These are phyloP conservation scores for Silvanus unidentatus DNA, from an alignment of 2,888 invertebrate genomes.

Conservation along the genomic window DNA sequence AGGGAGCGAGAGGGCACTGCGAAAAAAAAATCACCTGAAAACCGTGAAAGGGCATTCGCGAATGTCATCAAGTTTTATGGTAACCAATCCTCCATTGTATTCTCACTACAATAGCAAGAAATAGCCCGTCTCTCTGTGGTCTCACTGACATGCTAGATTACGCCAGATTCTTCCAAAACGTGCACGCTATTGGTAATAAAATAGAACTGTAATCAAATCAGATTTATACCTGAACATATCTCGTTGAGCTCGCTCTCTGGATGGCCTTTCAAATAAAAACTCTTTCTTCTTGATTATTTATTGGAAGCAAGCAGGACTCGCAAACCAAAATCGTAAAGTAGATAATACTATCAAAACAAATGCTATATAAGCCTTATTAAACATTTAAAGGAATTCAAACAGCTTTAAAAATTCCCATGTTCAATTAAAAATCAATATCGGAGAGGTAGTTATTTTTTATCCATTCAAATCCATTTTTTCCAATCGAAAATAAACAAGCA, in stretches of 20 bases:
- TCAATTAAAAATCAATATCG: too few relatives aligned
- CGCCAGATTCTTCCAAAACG: constrained; percentile 27
- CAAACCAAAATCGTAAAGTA: constrained; percentile 1
- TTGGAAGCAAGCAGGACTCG: background rate
- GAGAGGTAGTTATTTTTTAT: too few relatives aligned
- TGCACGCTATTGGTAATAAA: constrained; percentile 30
- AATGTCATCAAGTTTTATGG: constrained; percentile 30
- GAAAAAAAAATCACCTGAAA: constrained; percentile 4
- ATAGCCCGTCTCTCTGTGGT: constrained; percentile 25
- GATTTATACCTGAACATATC: constrained; percentile 32
- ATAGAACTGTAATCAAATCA: constrained; percentile 31
- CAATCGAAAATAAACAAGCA: too few relatives aligned
- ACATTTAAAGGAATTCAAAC: too few relatives aligned
- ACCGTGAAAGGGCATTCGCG: constrained; percentile 4
- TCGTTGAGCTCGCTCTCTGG: constrained; percentile 9
- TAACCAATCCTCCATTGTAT: constrained; percentile 29
- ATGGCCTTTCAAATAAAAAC: constrained; percentile 5
- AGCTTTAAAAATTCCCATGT: too few relatives aligned
- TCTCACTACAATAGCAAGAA: constrained; percentile 28
- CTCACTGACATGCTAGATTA: constrained; percentile 30
- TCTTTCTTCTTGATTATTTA: constrained; percentile 5
- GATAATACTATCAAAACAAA: constrained; percentile 2
- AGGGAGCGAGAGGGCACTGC: too few relatives aligned
- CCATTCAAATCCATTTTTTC: too few relatives aligned
- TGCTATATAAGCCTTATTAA: too few relatives aligned